Evolutionary conservation across 1,140 invertebrate genomes (phyloP), one percentile per base, ranked within the genome.

Genomic region (Colletes latitarsis): DNA sequence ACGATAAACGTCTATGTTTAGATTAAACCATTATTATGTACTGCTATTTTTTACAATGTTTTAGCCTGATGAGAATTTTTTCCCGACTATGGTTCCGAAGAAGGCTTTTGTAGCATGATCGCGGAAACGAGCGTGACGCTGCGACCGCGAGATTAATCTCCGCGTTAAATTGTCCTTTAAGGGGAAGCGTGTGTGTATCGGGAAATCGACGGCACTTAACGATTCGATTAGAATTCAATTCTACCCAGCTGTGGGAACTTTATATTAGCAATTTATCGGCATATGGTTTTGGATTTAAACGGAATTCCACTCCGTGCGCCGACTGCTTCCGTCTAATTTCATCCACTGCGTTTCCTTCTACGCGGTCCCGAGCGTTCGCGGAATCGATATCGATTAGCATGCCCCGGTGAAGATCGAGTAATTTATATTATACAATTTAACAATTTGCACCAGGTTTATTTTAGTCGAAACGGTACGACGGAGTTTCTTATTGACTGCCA

Each of bases 361-460:
- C 83, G 83, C 58, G 69, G 57, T 49, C 41, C 46, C 39, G 30
- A 43, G 58, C 52, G 70, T 81, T 72, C 63, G 69, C 58, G 78
- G 60, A 84, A 85, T 85, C 79, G 72, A 62, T 72, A 73, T 83
- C 69, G 69, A 85, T 85, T 85, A 85, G 79, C 84, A 84, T 85
- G 63, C 19, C 53, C 6, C 6, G 41, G 77, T 53, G 70, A 80
- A 80, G 73, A 80, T 74, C 30, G 43, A 30, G 30, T 30, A 30
- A 30, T 30, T 30, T 30, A 0, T 30, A 30, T 30, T 30, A 2
- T 30, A 30, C 30, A 30, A 30, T 2, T 30, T 30, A 30, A 30
- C 30, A 30, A 30, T 30, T 30, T 30, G 30, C 30, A 30, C 30
- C 30, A 30, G 30, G 30, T 30, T 30, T 30, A 30, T 30, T 30